phyloP scores from a whole-genome alignment of 2,113 vertebrate species.

The Galeopterus variegatus region DNA sequence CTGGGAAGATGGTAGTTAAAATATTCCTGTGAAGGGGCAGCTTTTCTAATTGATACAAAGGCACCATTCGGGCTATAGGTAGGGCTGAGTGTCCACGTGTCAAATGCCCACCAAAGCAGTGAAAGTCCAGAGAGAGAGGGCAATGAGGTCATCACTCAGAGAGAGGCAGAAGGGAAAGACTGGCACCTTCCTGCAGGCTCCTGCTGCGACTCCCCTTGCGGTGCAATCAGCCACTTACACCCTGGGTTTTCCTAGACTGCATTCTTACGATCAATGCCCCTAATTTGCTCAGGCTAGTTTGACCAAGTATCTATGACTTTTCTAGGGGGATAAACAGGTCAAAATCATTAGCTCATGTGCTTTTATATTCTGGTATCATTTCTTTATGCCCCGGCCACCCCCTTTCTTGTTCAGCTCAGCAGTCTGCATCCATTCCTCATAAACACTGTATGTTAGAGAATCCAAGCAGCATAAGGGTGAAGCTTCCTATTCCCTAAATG shows the following conservation, averaged over 20 bases:
- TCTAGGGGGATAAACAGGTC: neutral
- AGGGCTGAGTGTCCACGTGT: neutral
- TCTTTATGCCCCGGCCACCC: neutral
- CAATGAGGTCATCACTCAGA: fast-evolving
- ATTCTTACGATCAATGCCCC: neutral
- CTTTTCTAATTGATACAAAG: neutral
- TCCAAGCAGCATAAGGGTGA: neutral
- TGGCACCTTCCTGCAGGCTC: neutral
- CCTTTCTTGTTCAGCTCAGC: no score
- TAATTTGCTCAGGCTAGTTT: neutral
- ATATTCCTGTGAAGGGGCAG: neutral
- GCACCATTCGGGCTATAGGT: neutral
- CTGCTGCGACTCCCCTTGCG: neutral
- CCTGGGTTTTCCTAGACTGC: neutral
- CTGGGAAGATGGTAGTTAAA: neutral
- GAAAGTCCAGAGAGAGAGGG: neutral
- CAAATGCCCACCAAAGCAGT: neutral
- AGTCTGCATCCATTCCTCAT: neutral
- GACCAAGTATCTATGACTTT: neutral
- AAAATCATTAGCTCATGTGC: neutral
- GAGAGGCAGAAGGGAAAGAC: neutral
- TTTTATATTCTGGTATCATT: neutral
- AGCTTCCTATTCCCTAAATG: neutral
- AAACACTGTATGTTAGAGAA: neutral
- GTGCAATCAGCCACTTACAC: neutral